Percentiles rank a stretch among this genome's conserved stretches.
Evolutionary conservation across 2,888 invertebrate species (phyloP).

Genomic region (Athalia circularis): DNA sequence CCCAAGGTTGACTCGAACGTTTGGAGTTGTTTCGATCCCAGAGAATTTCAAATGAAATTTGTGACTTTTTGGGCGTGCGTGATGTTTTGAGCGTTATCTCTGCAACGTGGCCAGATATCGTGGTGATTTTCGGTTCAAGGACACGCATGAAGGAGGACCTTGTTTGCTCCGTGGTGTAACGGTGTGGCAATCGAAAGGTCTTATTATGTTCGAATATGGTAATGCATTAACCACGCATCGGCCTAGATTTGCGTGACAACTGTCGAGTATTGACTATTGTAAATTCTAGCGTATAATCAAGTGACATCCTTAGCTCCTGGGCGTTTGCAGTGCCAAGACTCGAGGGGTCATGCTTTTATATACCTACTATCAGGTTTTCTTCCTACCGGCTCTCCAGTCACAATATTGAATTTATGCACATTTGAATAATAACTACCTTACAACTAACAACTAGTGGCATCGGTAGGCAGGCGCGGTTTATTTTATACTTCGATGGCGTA

Average conservation of each 20-base stretch:
- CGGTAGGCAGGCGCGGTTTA: slow-evolving; percentile 27
- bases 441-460: background rate
- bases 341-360: too few species aligned
- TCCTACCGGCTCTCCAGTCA: background rate
- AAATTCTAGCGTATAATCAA: background rate
- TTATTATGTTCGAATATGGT: slow-evolving; percentile 41
- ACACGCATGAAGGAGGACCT: slow-evolving; percentile 1
- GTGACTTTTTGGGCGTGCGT: background rate
- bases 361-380: background rate
- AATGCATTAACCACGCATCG: slow-evolving; percentile 39
- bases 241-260: slow-evolving; percentile 42
- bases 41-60: background rate
- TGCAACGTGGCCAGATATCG: background rate
- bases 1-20: background rate
- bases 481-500: background rate
- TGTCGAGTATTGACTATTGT: slow-evolving; percentile 15
- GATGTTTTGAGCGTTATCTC: background rate
- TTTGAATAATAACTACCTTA: slow-evolving; percentile 25
- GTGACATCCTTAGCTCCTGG: too few species aligned
- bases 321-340: too few species aligned
- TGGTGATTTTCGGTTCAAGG: slow-evolving; percentile 23
- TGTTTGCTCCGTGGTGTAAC: background rate
- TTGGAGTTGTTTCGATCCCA: background rate
- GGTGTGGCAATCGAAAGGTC: slow-evolving; percentile 30
- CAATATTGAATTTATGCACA: slow-evolving; percentile 31